Base-by-base conservation (phyloP, 2,113 vertebrate species). In the Natator depressus region DNA sequence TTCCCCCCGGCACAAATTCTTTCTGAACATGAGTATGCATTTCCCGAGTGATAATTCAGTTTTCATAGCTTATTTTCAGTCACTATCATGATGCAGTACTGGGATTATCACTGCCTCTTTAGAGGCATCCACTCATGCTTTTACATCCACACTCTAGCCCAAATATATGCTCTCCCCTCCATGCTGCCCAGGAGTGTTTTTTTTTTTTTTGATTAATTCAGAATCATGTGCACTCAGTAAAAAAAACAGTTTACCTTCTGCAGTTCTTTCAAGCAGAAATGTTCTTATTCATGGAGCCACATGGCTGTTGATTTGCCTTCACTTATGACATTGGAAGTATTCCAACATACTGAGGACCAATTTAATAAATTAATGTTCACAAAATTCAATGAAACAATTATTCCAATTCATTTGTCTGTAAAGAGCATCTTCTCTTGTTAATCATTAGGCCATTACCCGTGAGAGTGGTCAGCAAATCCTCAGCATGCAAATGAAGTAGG, bases 401-500 rank as follows among this genome's bases (percentile, higher is more conserved):
- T 87, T 95, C 53, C 93, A 86, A 89, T 92, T 85, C 69, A 62
- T 84, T 90, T 91, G 54, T 93, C 38, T 90, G 87, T 51, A 78
- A 84, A 85, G 90, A 62, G 54, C 89, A 46, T 59, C 69, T 82
- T 89, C 94, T 65, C 59, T 90, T 95, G 82, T 93, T 96, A 91
- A 88, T 96, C 78, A 91, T 95, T 92, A 85, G 35, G 51, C 85
- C 22, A 93, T 96, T 95, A 92, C 95, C 86, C 91, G 53, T 2
- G 90, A 24, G 12, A 54, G 55, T 50, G 50, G n/a, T 87, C 84
- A 87, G 55, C n/a, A 92, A 80, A 90, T 92, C 78, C 53, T 17
- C n/a, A 86, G 38, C 25, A 94, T 84, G 80, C 72, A 93, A 90
- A 84, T 82, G 17, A 81, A 51, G 19, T 46, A 87, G 90, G 88